These are phyloP conservation scores for Drosophila meridiana DNA, from an alignment of 2,888 invertebrate genomes.

Conservation along the genomic window DNA sequence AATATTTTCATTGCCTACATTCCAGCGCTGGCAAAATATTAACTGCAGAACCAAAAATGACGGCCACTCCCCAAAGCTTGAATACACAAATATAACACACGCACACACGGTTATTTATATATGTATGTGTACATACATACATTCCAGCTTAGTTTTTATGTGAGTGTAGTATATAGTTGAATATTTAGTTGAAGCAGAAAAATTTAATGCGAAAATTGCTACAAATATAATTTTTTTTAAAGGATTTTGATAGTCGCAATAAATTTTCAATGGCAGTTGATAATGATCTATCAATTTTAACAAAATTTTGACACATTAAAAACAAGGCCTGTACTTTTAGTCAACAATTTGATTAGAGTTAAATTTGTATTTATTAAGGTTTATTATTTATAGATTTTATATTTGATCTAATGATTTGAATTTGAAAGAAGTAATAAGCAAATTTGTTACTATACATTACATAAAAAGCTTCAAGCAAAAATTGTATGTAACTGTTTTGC, in stretches of 20 bases:
- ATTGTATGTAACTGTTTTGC: no score
- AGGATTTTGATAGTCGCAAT: background rate
- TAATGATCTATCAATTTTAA: background rate
- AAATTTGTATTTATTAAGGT: background rate
- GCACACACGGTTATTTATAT: background rate
- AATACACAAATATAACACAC: conserved; percentile 9
- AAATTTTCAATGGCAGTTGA: background rate
- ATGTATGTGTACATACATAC: background rate
- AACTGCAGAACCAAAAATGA: conserved; percentile 22
- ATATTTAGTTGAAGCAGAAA: conserved; percentile 4
- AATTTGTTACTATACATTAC: no score
- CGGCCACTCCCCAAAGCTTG: conserved; percentile 45
- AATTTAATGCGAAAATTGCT: background rate
- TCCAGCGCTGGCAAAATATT: conserved; percentile 53
- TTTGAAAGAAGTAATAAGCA: no score
- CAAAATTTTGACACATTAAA: background rate
- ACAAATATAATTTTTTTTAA: background rate
- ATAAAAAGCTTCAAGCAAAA: no score
- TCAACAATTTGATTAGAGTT: background rate
- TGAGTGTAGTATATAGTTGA: background rate
- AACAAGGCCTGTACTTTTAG: background rate
- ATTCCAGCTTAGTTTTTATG: conserved; percentile 1
- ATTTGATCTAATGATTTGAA: no score
- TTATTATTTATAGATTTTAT: no score
- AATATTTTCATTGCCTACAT: conserved; percentile 72